Conservation (phyloP, 2,113 vertebrate genomes). For the Strigops habroptila region DNA sequence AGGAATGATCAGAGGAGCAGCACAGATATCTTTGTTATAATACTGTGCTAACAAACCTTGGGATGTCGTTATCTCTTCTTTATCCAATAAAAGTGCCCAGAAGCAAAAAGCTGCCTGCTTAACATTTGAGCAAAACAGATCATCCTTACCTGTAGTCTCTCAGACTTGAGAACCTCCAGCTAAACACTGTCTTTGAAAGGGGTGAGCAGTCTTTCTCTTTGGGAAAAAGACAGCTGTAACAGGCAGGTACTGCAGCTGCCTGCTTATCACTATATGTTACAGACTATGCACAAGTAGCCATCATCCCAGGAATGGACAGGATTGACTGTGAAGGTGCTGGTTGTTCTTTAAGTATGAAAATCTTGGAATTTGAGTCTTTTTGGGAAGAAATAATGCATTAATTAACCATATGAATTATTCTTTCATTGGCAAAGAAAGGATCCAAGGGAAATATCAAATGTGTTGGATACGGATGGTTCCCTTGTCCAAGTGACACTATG, state of each 20-base stretch:
- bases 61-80: neutral
- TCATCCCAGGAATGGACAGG: neutral
- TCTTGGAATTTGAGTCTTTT: neutral
- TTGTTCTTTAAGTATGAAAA: neutral
- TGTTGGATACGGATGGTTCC: neutral
- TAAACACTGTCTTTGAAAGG: neutral
- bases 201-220: neutral
- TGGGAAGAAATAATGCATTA: neutral
- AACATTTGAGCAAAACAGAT: neutral
- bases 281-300: neutral
- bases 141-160: neutral
- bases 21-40: neutral
- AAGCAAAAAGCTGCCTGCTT: neutral
- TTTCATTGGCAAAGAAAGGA: neutral
- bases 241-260: neutral
- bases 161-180: neutral
- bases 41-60: neutral
- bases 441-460: neutral
- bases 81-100: neutral
- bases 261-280: rapidly evolving
- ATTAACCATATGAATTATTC: neutral
- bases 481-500: neutral
- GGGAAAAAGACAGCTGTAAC: neutral
- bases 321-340: neutral
- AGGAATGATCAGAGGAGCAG: neutral